phyloP scores from a whole-genome alignment of 2,797 vertebrate species.

The Halcyon leucocephala region DNA sequence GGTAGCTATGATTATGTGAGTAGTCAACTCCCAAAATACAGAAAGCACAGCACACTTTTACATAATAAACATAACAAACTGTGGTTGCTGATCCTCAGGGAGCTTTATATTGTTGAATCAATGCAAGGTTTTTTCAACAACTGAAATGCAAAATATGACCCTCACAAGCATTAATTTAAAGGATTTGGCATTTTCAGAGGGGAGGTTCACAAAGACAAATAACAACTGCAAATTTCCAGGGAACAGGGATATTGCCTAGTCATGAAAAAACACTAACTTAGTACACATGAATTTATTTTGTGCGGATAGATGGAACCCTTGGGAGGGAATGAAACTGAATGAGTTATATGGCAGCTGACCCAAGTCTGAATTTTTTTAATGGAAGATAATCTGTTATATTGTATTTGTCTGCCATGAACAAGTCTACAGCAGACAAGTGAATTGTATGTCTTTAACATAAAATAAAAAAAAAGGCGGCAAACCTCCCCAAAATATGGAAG shows the following conservation, averaged over 20 bases:
- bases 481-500: background rate
- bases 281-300: constrained; percentile 50
- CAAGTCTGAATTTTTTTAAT: constrained; percentile 36
- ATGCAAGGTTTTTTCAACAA: constrained; percentile 57
- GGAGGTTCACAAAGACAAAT: constrained; percentile 48
- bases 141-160: constrained; percentile 69
- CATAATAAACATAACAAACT: background rate
- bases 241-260: constrained; percentile 50
- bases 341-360: constrained; percentile 42
- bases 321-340: constrained; percentile 20
- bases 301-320: constrained; percentile 48
- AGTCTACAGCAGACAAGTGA: constrained; percentile 18
- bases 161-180: constrained; percentile 67
- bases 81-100: constrained; percentile 9
- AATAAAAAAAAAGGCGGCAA: background rate
- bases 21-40: background rate
- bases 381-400: constrained; percentile 55
- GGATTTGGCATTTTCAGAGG: constrained; percentile 65
- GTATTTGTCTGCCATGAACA: constrained; percentile 30
- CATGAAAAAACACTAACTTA: constrained; percentile 38
- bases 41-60: constrained; percentile 27
- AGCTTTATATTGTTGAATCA: constrained; percentile 45
- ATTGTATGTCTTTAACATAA: background rate
- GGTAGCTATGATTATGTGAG: constrained; percentile 18
- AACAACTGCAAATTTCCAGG: constrained; percentile 62